These are phyloP conservation scores for Drosophila pegasa DNA, from an alignment of 2,888 invertebrate species.

Conservation along the genomic window DNA sequence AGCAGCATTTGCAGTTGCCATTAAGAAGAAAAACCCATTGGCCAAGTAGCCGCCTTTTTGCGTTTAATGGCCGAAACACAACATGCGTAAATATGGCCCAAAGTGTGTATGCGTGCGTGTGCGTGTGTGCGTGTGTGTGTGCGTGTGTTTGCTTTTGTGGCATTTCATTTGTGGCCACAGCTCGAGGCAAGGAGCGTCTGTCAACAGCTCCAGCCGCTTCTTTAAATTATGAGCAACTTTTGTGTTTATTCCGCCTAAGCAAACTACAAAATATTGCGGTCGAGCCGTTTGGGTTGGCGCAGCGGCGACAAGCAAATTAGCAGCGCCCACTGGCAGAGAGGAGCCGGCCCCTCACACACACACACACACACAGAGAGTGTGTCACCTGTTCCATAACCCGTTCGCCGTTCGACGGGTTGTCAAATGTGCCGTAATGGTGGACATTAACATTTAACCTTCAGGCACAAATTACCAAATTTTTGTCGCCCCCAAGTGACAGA, in stretches of 20 bases:
- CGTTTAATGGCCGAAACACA: conserved; percentile 61
- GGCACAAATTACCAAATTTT: conserved; percentile 79
- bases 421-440: conserved; percentile 75
- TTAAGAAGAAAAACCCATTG: conserved; percentile 67
- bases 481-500: conserved; percentile 62
- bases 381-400: conserved; percentile 69
- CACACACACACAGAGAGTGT: conserved; percentile 72
- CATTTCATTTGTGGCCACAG: conserved; percentile 55
- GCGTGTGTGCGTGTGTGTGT: conserved; percentile 10
- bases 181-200: conserved; percentile 40
- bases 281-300: conserved; percentile 15
- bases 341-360: neutral
- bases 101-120: conserved; percentile 6
- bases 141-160: conserved; percentile 45
- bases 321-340: conserved; percentile 14
- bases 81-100: conserved; percentile 56
- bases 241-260: conserved; percentile 19
- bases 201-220: conserved; percentile 51
- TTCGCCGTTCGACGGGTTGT: conserved; percentile 42
- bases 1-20: conserved; percentile 75
- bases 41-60: conserved; percentile 48
- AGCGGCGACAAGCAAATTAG: conserved; percentile 59
- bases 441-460: conserved; percentile 80
- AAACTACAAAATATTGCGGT: conserved; percentile 34
- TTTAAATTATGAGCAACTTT: conserved; percentile 58